phyloP scores from a whole-genome alignment of 1,140 invertebrate genomes.

The Drosophila equinoxialis region DNA sequence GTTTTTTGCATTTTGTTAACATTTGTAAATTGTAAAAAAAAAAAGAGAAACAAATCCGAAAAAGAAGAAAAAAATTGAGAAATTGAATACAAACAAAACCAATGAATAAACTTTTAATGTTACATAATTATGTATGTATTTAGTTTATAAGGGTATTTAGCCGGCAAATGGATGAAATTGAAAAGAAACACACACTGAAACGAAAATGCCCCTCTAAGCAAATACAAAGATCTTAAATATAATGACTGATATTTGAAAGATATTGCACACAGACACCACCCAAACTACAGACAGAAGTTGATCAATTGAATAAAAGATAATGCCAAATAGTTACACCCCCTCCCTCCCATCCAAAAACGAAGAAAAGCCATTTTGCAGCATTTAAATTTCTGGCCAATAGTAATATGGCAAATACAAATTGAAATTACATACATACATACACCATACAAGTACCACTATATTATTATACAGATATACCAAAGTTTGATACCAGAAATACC shows the following conservation, averaged over 20 bases:
- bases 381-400: neutral
- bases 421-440: conserved; percentile 16
- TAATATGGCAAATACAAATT: conserved; percentile 6
- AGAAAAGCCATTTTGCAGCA: conserved; percentile 3
- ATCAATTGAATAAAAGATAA: conserved; percentile 3
- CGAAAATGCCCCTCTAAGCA: conserved; percentile 36
- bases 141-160: conserved; percentile 34
- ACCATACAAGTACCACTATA: conserved; percentile 10
- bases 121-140: conserved; percentile 45
- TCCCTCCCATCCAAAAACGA: neutral
- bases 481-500: conserved; percentile 31
- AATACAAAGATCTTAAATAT: conserved; percentile 44
- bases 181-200: neutral
- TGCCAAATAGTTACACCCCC: conserved; percentile 1
- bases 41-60: conserved; percentile 14
- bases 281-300: conserved; percentile 3
- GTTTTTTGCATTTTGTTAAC: conserved; percentile 42
- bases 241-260: conserved; percentile 65
- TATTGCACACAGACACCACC: conserved; percentile 33
- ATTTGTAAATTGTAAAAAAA: conserved; percentile 75
- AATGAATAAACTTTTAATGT: conserved; percentile 69
- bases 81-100: conserved; percentile 33
- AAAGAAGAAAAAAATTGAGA: conserved; percentile 15
- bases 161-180: neutral
- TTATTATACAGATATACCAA: conserved; percentile 28